Conservation (phyloP, 2,888 invertebrate genomes). For the Baccha elongata region DNA sequence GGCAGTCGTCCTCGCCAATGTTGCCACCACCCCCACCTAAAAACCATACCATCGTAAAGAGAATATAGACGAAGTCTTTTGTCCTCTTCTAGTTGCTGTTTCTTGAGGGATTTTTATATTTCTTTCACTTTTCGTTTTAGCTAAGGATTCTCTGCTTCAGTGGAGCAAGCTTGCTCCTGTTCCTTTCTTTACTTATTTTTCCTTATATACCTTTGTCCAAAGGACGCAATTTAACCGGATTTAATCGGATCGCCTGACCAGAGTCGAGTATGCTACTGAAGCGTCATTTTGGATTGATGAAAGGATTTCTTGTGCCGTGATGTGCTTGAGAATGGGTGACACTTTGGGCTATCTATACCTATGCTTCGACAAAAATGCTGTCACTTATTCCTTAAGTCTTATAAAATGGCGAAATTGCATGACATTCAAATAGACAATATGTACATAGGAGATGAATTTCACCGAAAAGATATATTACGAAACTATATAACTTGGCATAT, state of each 20-base stretch:
- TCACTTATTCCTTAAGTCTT: conserved; percentile 55
- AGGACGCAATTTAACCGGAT: conserved; percentile 71
- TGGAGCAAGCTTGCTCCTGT: conserved; percentile 46
- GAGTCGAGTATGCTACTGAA: conserved; percentile 44
- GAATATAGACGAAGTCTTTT: conserved; percentile 31
- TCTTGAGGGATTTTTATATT: conserved; percentile 39
- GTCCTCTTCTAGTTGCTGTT: conserved; percentile 36
- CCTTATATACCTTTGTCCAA: conserved; percentile 59
- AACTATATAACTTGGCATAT: too few species aligned
- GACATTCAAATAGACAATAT: conserved; percentile 61
- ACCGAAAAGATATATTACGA: too few species aligned
- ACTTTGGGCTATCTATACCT: conserved; percentile 5
- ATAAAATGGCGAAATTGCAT: conserved; percentile 51
- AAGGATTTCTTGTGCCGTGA: conserved; percentile 52
- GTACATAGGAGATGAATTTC: background rate
- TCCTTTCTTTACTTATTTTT: conserved; percentile 8
- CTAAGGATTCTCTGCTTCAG: conserved; percentile 55
- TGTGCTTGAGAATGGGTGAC: conserved; percentile 20
- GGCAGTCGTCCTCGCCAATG: background rate
- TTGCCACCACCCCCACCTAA: too few species aligned
- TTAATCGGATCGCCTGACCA: conserved; percentile 68
- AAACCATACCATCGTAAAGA: too few species aligned
- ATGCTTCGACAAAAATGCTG: conserved; percentile 51
- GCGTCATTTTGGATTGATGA: conserved; percentile 56
- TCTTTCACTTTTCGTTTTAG: conserved; percentile 10